A percentile compares a stretch with the other conserved stretches of the same genome.
These are phyloP conservation scores for Agrotis segetum DNA, from an alignment of 2,888 invertebrate species.

Conservation along the genomic window DNA sequence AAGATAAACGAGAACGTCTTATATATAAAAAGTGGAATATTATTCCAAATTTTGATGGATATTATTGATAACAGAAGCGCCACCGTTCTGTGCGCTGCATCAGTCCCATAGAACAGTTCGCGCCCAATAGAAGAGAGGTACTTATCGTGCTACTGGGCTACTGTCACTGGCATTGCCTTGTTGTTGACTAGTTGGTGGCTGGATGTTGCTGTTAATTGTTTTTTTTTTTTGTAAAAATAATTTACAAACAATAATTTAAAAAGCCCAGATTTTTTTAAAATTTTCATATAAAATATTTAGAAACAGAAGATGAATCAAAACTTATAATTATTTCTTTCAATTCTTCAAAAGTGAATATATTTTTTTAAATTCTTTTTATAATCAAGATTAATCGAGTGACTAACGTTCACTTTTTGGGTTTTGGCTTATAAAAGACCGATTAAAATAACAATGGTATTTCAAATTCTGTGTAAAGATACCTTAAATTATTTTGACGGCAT, in stretches of 20 bases:
- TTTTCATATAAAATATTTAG: too few relatives aligned
- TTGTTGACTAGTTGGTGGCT: conserved; percentile 22
- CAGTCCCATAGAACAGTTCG: conserved; percentile 83
- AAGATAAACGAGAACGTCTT: conserved; percentile 10
- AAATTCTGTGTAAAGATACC: too few relatives aligned
- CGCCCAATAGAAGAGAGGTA: conserved; percentile 80
- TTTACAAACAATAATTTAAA: too few relatives aligned
- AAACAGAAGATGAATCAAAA: too few relatives aligned
- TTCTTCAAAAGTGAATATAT: too few relatives aligned
- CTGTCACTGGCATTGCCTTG: conserved; percentile 51
- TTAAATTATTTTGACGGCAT: conserved; percentile 8
- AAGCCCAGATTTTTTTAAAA: too few relatives aligned
- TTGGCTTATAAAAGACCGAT: not conserved
- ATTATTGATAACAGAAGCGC: conserved; percentile 81
- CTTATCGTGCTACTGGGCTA: conserved; percentile 54
- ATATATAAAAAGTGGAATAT: not conserved
- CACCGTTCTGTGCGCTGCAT: conserved; percentile 87
- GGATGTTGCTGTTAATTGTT: conserved; percentile 7
- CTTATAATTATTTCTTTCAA: too few relatives aligned
- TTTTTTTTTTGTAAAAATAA: too few relatives aligned
- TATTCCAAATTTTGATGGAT: conserved; percentile 1
- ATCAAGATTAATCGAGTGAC: too few relatives aligned
- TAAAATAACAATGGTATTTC: not conserved
- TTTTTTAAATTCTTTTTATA: too few relatives aligned
- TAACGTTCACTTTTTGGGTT: too few relatives aligned